Conservation (phyloP, 2,888 invertebrate species). For the Apeira syringaria region DNA sequence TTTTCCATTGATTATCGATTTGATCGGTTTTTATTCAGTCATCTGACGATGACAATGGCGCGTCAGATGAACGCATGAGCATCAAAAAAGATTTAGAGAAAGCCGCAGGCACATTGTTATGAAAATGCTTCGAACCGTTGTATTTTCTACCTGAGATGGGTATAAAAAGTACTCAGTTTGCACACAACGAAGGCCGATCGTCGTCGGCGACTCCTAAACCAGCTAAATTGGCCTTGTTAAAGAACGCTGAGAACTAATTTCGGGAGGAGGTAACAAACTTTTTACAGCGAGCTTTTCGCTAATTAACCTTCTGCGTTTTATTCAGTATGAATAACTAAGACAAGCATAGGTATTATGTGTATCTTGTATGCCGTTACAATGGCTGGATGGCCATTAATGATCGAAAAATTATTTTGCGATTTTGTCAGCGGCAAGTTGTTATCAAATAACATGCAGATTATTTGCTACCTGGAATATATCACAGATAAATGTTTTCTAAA, state of each 20-base stretch:
- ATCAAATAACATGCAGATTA: too few relatives aligned
- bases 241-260: constrained; percentile 74
- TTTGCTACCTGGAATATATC: too few relatives aligned
- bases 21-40: constrained; percentile 72
- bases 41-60: constrained; percentile 80
- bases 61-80: constrained; percentile 73
- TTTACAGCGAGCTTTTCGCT: constrained; percentile 51
- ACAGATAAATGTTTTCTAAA: too few relatives aligned
- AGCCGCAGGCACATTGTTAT: constrained; percentile 80
- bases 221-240: constrained; percentile 74
- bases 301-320: constrained; percentile 44
- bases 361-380: constrained; percentile 40
- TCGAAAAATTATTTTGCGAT: too few relatives aligned
- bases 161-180: constrained; percentile 73
- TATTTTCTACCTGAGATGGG: constrained; percentile 74
- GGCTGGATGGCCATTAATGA: constrained; percentile 49
- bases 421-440: too few relatives aligned
- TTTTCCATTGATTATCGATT: constrained; percentile 70
- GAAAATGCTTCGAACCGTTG: constrained; percentile 76
- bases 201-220: constrained; percentile 50
- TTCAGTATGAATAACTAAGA: too few relatives aligned
- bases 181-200: constrained; percentile 67
- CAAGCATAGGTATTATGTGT: constrained; percentile 36
- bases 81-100: constrained; percentile 72
- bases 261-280: constrained; percentile 63